Conservation (phyloP, 2,113 vertebrate genomes). For the Oenanthe oenanthe region DNA sequence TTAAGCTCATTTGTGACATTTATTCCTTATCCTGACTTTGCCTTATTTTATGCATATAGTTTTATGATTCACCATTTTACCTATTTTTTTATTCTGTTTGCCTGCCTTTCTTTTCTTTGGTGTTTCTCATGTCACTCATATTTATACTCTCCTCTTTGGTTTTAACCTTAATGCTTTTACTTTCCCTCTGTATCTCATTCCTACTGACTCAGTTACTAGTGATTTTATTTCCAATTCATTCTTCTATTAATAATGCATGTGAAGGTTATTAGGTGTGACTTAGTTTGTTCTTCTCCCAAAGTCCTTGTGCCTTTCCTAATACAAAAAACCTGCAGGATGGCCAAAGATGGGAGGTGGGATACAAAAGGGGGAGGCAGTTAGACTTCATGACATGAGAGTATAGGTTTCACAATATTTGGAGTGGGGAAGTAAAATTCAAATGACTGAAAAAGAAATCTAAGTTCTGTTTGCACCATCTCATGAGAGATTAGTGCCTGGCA, state of each 20-base stretch:
- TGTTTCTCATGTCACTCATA: background rate
- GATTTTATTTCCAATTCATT: background rate
- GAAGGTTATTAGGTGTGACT: background rate
- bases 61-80: background rate
- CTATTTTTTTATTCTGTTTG: background rate
- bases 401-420: background rate
- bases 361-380: fast-evolving
- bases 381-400: background rate
- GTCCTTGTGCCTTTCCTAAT: background rate
- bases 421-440: background rate
- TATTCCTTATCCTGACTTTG: background rate
- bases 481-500: background rate
- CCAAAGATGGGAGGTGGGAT: background rate
- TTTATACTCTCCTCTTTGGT: background rate
- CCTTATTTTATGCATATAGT: background rate
- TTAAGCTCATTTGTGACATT: background rate
- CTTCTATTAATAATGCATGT: background rate
- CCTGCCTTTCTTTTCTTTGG: background rate
- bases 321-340: background rate
- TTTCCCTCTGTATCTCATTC: background rate
- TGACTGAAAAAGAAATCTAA: background rate
- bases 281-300: background rate
- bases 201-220: background rate
- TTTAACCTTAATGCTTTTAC: background rate
- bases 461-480: background rate